phyloP scores from a whole-genome alignment of 2,113 vertebrate species.

The Aplodontia rufa region DNA sequence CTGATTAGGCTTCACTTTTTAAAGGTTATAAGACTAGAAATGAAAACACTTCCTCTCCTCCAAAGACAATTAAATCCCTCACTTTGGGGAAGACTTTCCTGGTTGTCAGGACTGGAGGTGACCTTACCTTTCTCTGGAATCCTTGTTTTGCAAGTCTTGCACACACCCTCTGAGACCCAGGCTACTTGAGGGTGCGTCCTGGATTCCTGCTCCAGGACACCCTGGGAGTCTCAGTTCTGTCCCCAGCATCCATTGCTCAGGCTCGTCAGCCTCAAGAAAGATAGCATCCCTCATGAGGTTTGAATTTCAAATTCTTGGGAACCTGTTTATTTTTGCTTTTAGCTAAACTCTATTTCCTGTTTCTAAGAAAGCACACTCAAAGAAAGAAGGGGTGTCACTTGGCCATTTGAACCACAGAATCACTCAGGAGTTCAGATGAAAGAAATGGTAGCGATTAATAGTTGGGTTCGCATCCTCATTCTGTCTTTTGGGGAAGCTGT shows the following conservation, averaged over 20 bases:
- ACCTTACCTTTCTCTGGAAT: neutral
- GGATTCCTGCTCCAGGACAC: neutral
- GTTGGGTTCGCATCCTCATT: neutral
- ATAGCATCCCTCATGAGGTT: neutral
- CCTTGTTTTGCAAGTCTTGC: too few relatives aligned
- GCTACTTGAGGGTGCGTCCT: rapidly evolving
- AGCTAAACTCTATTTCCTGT: constrained; percentile 45
- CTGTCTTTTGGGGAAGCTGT: neutral
- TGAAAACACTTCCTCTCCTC: neutral
- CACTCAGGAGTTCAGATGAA: neutral
- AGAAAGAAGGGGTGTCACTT: neutral
- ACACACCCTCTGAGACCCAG: neutral
- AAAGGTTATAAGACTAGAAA: neutral
- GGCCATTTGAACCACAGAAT: neutral
- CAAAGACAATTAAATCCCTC: neutral
- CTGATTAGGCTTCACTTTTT: neutral
- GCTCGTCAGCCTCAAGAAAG: neutral
- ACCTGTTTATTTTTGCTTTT: constrained; percentile 20
- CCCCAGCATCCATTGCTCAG: neutral
- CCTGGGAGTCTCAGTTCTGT: neutral
- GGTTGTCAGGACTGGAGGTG: neutral
- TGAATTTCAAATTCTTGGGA: constrained; percentile 29
- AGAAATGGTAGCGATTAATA: neutral
- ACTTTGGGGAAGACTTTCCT: neutral
- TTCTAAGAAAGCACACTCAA: constrained; percentile 49